Percentiles rank a stretch among this genome's conserved stretches.
Conservation (phyloP, 2,113 vertebrate genomes). For the Heteronetta atricapilla region DNA sequence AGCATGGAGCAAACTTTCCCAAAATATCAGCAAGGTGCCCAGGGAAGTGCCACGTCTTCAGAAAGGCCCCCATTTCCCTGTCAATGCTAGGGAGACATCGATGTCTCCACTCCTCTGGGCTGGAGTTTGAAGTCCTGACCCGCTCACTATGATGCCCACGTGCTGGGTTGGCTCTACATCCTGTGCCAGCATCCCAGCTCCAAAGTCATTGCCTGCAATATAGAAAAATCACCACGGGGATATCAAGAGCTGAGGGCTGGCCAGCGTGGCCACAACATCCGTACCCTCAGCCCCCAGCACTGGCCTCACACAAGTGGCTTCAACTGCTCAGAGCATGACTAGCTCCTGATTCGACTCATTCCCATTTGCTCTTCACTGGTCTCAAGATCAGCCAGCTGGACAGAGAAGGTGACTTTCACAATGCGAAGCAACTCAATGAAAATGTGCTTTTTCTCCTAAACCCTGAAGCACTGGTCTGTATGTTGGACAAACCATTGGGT, state of each 20-base stretch:
- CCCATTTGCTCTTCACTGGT: background rate
- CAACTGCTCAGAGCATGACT: background rate
- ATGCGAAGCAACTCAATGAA: background rate
- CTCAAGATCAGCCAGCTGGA: background rate
- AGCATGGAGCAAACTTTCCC: background rate
- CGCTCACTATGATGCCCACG: background rate
- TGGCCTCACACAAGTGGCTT: rapidly evolving
- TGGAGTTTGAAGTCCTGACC: background rate
- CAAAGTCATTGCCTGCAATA: background rate
- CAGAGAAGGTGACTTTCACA: background rate
- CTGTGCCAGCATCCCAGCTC: background rate
- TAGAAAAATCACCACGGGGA: background rate
- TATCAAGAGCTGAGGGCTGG: background rate
- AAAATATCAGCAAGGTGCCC: background rate
- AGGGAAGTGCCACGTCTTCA: background rate
- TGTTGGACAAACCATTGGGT: background rate
- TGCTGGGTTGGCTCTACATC: background rate
- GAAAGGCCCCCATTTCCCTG: background rate
- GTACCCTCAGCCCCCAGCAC: rapidly evolving
- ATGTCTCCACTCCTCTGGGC: background rate
- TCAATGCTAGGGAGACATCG: rapidly evolving
- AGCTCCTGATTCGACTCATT: background rate
- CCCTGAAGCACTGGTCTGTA: background rate
- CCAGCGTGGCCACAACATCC: background rate
- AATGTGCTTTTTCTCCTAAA: background rate